Evolutionary conservation across 2,113 vertebrate species (phyloP), one percentile per base, ranked within the genome.

Genomic region (Indicator maculatus): DNA sequence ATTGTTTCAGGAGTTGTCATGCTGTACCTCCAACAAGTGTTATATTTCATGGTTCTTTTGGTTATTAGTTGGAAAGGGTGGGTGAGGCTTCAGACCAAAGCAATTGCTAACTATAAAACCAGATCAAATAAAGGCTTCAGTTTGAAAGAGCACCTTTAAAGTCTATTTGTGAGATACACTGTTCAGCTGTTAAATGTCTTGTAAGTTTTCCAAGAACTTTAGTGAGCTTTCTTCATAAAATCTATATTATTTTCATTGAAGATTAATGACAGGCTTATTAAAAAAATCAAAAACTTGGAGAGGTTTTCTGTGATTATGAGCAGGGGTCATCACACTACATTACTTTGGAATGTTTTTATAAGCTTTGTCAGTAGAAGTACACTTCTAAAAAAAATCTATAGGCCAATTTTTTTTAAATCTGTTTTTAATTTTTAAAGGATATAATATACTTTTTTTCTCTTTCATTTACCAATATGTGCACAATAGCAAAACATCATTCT

Each of bases 111-210:
- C 96, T 95, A 93, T 95, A 97, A 97, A 97, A 95, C 58, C 80
- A 97, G 95, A 97, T 96, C 96, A 97, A 97, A 97, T 93, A 97
- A 95, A 97, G 90, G 65, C 72, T 96, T 94, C 94, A 96, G 82
- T 91, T 69, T 94, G 89, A 95, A 96, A 85, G 38, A 95, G 82
- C 72, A 90, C 84, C 71, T 96, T 96, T 97, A 96, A 93, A 92
- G 88, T 93, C 89, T 59, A 88, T 96, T 96, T 96, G 90, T 84
- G 96, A 97, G 95, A 97, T 96, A 93, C 87, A 65, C 67, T 94
- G 83, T 97, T 97, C 96, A 95, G 96, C 95, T 95, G 88, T 96
- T 96, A 96, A 95, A 91, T 65, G 53, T 94, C 95, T 97, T 93
- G 71, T 93, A 97, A 93, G 83, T 93, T 95, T 97, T 97, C 96